Base-by-base conservation (phyloP, 2,113 vertebrate species). In the Hippocampus mohnikei region DNA sequence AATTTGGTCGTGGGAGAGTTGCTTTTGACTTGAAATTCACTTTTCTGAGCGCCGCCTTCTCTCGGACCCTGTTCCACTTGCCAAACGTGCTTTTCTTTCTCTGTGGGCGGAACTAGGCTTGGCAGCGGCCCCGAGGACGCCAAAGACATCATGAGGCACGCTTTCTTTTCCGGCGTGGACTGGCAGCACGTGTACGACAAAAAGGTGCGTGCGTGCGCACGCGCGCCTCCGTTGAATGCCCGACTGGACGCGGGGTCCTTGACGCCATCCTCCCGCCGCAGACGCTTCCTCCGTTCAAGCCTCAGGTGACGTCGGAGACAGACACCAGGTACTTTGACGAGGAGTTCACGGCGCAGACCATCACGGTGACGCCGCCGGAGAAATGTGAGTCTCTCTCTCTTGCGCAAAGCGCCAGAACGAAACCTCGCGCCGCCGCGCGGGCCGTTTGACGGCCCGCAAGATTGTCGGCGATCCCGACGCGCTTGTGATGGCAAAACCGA, bases 131-230 rank as follows among this genome's bases (percentile, higher is more conserved):
- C 96, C 66, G 96, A 98, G 70, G 96, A 98, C 72, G 95, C 96
- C 71, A 98, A 98, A 86, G 96, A 98, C 91, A 98, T 98, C 81
- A 97, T 98, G 96, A 93, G 95, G 74, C 96, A 98, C 74, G 96
- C 95, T 88, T 98, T 96, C 92, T 98, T 98, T 88, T 92, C 91
- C 84, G 95, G 94, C 78, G 85, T 98, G 44, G 95, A 98, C 89
- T 98, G 96, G 96, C 96, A 98, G 88, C 94, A 96, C 84, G 95
- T 98, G 3, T 98, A 98, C 75, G 96, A 98, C 91, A 98, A 98
- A 93, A 98, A 98, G 96, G 96, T 98, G 92, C 12, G 7, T 9
- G 41, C 27, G n/a, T n/a, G 29, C 29, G 8, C 37, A n/a, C 7
- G 11, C 33, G 13, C 1, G 29, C 29, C 67, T 66, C 13, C 46